These are phyloP conservation scores for Wiebesia pumilae DNA, from an alignment of 1,140 invertebrate species.

Conservation along the genomic window DNA sequence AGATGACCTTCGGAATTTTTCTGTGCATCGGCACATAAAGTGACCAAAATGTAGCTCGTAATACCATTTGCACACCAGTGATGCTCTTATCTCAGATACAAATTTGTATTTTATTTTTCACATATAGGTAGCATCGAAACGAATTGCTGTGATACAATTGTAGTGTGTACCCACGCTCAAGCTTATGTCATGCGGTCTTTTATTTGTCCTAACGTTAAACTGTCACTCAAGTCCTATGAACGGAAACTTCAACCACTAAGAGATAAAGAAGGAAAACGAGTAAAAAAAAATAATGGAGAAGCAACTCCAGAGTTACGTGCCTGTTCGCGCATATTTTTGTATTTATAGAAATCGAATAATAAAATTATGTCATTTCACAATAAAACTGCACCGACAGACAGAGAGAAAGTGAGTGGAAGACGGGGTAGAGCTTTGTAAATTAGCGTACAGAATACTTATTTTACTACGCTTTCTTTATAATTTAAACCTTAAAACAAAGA, in stretches of 20 bases:
- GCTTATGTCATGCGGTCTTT: conserved; percentile 27
- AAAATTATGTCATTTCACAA: neutral
- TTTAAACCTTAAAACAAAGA: no score
- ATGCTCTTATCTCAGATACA: no score
- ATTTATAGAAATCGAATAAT: neutral
- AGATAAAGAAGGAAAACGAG: conserved; percentile 22
- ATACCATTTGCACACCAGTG: neutral
- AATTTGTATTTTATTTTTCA: conserved; percentile 46
- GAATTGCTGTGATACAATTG: conserved; percentile 15
- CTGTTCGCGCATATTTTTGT: neutral
- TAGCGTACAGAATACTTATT: no score
- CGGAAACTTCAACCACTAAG: conserved; percentile 50
- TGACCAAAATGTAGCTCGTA: neutral
- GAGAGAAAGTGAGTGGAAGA: neutral
- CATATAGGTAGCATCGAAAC: conserved; percentile 6
- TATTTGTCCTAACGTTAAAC: conserved; percentile 19
- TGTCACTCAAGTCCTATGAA: conserved; percentile 33
- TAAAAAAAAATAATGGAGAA: conserved; percentile 22
- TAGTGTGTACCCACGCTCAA: neutral
- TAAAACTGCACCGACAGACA: neutral
- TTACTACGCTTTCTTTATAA: no score
- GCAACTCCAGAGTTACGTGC: conserved; percentile 7
- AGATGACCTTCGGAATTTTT: neutral
- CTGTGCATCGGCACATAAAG: conserved; percentile 4
- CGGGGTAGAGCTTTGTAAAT: no score